phyloP scores from a whole-genome alignment of 2,888 invertebrate species.

The Flexamia atlantica region DNA sequence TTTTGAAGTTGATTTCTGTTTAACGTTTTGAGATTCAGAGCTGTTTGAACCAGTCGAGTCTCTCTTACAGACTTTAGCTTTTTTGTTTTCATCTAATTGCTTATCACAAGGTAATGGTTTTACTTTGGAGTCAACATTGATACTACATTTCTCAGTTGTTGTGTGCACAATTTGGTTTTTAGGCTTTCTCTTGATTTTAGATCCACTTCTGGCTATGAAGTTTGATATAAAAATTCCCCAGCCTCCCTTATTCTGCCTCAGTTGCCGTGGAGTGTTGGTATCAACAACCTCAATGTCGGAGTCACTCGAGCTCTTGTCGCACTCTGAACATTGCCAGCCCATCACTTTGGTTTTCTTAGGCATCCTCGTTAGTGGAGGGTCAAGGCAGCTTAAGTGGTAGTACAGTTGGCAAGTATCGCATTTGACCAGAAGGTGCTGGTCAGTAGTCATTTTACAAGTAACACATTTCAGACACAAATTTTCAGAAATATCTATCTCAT shows the following conservation, averaged over 20 bases:
- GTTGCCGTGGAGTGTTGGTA: conserved; percentile 90
- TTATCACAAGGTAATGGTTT: background rate
- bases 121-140: background rate
- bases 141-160: background rate
- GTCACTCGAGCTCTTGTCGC: conserved; percentile 90
- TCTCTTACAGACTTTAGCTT: background rate
- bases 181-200: background rate
- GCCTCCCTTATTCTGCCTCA: conserved; percentile 81
- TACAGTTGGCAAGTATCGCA: conserved; percentile 96
- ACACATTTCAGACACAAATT: conserved; percentile 88
- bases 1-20: background rate
- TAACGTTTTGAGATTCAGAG: background rate
- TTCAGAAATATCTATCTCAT: conserved; percentile 72
- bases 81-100: background rate
- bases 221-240: conserved; percentile 1
- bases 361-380: conserved; percentile 95
- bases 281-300: conserved; percentile 88
- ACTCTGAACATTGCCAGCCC: conserved; percentile 98
- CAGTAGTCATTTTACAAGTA: conserved; percentile 90
- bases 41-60: background rate
- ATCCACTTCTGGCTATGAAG: background rate
- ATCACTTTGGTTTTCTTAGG: conserved; percentile 97
- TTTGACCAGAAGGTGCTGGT: conserved; percentile 95
- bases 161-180: background rate
- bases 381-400: conserved; percentile 96